Base-by-base conservation (phyloP, 2,113 vertebrate genomes). In the Geothlypis trichas region DNA sequence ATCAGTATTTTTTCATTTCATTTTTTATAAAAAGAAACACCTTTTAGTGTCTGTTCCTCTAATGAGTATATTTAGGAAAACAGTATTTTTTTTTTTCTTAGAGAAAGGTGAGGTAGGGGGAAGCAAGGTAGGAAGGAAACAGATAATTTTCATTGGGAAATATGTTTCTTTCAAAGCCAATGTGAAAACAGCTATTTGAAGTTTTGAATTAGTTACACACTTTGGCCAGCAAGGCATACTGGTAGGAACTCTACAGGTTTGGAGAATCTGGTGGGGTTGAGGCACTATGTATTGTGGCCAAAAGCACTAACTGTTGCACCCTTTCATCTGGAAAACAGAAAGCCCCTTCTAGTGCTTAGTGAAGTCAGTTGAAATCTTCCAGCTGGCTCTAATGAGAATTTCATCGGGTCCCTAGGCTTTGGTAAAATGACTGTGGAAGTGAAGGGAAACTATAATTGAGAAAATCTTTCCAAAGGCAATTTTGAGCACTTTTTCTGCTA, bases 391-490 rank as follows among this genome's bases (percentile, higher is more conserved):
- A 90, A 85, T 35, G 46, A 85, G 75, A 73, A 91, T 46, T 84
- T 58, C 31, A 15, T 11, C 21, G 2, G 5, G 10, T 76, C 52
- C 33, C 17, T 30, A n/a, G 31, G 59, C 22, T 82, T 95, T 9
- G 1, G 78, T 66, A 71, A 95, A 90, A 94, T 69, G 30, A 54
- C 47, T 75, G 21, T 67, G 55, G 9, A 62, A 75, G 7, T 47
- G 42, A 86, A 68, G 68, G 93, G 52, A 72, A 87, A 75, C 52
- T 88, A 69, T 90, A 91, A 94, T 92, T 6, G 9, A 91, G 62
- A 61, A 59, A 79, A 85, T 86, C 61, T 86, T 84, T 69, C 41
- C 66, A 65, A 77, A 94, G 83, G 58, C 31, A 77, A 93, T 96
- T 93, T 87, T 87, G 59, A 89, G 63, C 61, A 77, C 55, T 82